These are phyloP conservation scores for Drosophila falleni DNA, from an alignment of 2,888 invertebrate genomes.

Conservation along the genomic window DNA sequence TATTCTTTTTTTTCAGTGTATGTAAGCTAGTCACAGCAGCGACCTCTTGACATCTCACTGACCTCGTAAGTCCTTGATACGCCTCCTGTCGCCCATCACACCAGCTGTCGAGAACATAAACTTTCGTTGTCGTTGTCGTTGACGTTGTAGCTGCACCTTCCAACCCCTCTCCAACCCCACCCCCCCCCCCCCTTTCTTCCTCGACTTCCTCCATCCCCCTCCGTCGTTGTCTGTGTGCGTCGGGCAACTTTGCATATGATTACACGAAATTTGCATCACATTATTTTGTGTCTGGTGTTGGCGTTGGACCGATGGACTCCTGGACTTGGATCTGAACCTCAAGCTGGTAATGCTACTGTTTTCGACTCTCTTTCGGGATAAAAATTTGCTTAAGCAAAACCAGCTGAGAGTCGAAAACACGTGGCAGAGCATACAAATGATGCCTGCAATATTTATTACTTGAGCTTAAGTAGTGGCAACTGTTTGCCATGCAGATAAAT, in stretches of 20 bases:
- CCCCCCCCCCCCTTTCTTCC: not conserved
- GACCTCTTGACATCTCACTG: conserved; percentile 65
- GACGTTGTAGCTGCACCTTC: conserved; percentile 14
- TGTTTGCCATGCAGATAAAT: conserved; percentile 51
- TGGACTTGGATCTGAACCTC: conserved; percentile 16
- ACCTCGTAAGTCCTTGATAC: conserved; percentile 68
- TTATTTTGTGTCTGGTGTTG: conserved; percentile 62
- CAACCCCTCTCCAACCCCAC: not conserved
- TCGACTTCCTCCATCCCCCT: not conserved
- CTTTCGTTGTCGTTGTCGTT: conserved; percentile 57
- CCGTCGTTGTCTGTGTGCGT: conserved; percentile 29
- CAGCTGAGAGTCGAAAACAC: conserved; percentile 50
- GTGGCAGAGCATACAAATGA: conserved; percentile 74
- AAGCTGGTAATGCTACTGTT: conserved; percentile 12
- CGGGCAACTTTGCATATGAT: conserved; percentile 73
- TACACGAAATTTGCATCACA: conserved; percentile 77
- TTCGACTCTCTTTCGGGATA: not conserved
- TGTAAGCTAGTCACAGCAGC: conserved; percentile 11
- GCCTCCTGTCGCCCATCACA: conserved; percentile 37
- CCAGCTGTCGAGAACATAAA: conserved; percentile 57
- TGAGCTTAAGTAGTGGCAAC: conserved; percentile 50
- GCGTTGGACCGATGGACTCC: conserved; percentile 1
- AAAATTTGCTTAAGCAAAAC: not conserved
- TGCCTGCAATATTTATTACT: conserved; percentile 70
- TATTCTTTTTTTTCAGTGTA: conserved; percentile 3